A percentile compares a stretch with the other conserved stretches of the same genome.
These are phyloP conservation scores for Procambarus virginalis DNA, from an alignment of 1,140 invertebrate genomes.

Conservation along the genomic window DNA sequence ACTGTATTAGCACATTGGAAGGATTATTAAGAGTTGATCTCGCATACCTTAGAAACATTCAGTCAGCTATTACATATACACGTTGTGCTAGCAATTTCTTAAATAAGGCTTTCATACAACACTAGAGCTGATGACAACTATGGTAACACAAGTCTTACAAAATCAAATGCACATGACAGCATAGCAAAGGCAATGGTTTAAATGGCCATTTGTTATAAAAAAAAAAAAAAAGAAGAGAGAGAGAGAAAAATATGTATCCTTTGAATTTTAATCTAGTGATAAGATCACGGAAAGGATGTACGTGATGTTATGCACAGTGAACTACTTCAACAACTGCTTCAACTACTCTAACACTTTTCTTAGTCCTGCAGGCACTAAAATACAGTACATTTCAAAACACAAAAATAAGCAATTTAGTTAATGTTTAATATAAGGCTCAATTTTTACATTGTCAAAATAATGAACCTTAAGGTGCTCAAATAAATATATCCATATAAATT, in stretches of 20 bases:
- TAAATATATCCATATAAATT: not conserved
- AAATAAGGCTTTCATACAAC: slow-evolving; percentile 8
- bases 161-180: not conserved
- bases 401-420: not conserved
- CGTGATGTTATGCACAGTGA: no score
- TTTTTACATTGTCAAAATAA: not conserved
- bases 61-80: not conserved
- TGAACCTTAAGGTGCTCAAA: not conserved
- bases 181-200: no score
- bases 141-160: not conserved
- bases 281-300: no score
- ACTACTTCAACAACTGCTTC: no score
- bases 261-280: no score
- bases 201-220: no score
- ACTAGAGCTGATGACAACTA: slow-evolving; percentile 5
- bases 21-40: not conserved
- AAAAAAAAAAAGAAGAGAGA: no score
- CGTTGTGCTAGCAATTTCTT: slow-evolving; percentile 7
- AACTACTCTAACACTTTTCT: not conserved
- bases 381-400: not conserved
- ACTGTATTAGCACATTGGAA: not conserved
- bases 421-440: not conserved
- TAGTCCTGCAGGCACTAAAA: not conserved
- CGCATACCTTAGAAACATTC: not conserved
- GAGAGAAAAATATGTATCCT: no score